A percentile compares a stretch with the other conserved stretches of the same genome.
Conservation (phyloP, 2,888 invertebrate species). For the Macrosiphum euphorbiae region DNA sequence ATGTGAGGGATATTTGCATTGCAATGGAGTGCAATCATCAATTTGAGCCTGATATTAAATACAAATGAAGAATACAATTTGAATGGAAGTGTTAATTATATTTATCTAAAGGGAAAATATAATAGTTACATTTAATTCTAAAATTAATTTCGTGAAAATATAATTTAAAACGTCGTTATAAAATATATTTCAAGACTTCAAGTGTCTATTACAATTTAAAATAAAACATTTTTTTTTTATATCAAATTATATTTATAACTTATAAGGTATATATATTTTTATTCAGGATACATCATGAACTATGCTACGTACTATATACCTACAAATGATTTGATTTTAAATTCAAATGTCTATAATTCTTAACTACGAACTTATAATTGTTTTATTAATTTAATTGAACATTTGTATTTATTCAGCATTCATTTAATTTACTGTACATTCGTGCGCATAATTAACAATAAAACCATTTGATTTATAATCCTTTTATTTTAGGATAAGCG, state of each 20-base stretch:
- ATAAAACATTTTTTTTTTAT: too few relatives aligned
- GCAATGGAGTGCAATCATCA: background rate
- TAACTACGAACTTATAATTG: background rate
- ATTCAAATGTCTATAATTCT: background rate
- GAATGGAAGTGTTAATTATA: background rate
- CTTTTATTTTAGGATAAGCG: background rate
- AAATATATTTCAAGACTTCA: too few relatives aligned
- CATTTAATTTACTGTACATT: background rate
- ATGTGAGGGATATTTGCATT: background rate
- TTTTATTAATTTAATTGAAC: background rate
- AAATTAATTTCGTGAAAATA: background rate
- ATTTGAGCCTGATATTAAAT: background rate
- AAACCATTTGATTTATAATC: background rate
- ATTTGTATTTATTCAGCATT: background rate
- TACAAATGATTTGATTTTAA: background rate
- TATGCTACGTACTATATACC: too few relatives aligned
- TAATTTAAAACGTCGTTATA: background rate
- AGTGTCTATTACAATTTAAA: background rate
- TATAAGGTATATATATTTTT: too few relatives aligned
- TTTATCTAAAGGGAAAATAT: background rate
- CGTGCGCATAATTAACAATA: background rate
- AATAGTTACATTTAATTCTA: background rate
- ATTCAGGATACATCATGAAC: too few relatives aligned
- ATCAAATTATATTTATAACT: background rate
- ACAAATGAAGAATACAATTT: background rate